A percentile compares a stretch with the other conserved stretches of the same genome.
These are phyloP conservation scores for Irena cyanogastra DNA, from an alignment of 2,113 vertebrate species.

Conservation along the genomic window DNA sequence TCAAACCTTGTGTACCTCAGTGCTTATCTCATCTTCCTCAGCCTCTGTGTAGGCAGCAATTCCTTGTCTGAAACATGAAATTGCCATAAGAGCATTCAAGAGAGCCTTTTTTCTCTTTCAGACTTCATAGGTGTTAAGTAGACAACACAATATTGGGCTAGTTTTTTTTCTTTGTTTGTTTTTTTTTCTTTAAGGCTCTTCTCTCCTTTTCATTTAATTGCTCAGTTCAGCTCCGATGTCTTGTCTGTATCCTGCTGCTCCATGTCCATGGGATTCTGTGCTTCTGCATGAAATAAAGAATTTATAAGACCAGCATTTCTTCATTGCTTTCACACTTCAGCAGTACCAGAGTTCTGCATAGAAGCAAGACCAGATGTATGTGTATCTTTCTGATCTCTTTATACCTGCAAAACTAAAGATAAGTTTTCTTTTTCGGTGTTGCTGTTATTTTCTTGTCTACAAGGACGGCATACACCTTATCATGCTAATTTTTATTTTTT, in stretches of 20 bases:
- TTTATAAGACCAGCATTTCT: background rate
- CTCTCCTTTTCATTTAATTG: background rate
- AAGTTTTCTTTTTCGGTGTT: background rate
- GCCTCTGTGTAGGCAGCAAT: background rate
- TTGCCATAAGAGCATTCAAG: background rate
- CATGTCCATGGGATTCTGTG: background rate
- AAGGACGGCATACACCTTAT: background rate
- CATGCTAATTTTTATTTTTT: background rate
- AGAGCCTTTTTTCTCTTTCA: background rate
- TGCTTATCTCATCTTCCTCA: background rate
- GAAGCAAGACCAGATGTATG: background rate
- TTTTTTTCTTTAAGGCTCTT: too few species aligned
- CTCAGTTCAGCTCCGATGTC: background rate
- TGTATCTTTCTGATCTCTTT: background rate
- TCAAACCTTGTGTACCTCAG: background rate
- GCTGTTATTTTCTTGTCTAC: background rate
- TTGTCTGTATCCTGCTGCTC: accelerated
- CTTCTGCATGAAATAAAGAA: background rate
- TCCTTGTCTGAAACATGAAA: background rate
- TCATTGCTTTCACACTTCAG: background rate
- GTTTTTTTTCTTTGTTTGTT: background rate
- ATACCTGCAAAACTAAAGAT: background rate
- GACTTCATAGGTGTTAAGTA: background rate
- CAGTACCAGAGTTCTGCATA: background rate
- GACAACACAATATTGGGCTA: background rate